Evolutionary conservation across 1,140 invertebrate genomes (phyloP).

Genomic region (Antheraea pernyi): DNA sequence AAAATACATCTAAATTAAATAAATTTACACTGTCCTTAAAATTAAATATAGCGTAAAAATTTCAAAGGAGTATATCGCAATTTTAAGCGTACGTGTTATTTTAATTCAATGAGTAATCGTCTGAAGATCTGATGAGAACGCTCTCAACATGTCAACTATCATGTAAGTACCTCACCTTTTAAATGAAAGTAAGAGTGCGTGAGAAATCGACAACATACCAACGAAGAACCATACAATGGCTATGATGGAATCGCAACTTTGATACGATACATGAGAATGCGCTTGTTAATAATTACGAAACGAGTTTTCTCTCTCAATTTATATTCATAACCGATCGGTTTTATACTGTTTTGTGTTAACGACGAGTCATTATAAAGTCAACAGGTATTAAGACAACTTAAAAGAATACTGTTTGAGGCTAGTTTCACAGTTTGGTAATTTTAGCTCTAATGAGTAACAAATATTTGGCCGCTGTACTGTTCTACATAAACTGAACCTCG

Average conservation of each 20-base stretch:
- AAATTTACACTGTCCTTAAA: too few relatives aligned
- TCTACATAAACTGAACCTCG: too few relatives aligned
- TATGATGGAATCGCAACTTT: constrained; percentile 21
- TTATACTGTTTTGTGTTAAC: neutral
- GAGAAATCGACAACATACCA: constrained; percentile 32
- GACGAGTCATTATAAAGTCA: too few relatives aligned
- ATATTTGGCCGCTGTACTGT: too few relatives aligned
- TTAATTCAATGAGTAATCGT: neutral
- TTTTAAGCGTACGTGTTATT: too few relatives aligned
- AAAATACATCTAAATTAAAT: too few relatives aligned
- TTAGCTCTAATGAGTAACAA: too few relatives aligned
- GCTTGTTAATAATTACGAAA: neutral
- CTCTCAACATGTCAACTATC: neutral
- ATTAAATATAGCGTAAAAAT: too few relatives aligned
- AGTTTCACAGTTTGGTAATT: too few relatives aligned
- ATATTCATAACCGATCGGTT: neutral
- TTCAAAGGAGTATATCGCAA: too few relatives aligned
- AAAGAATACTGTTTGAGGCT: too few relatives aligned
- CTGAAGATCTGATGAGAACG: neutral
- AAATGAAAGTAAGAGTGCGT: constrained; percentile 51
- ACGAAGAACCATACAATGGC: constrained; percentile 41
- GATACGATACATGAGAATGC: neutral
- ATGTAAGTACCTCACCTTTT: constrained; percentile 17
- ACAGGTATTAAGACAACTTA: too few relatives aligned
- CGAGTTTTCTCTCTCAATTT: neutral